Conservation (phyloP, 2,797 vertebrate genomes). For the Clarias fuscus region DNA sequence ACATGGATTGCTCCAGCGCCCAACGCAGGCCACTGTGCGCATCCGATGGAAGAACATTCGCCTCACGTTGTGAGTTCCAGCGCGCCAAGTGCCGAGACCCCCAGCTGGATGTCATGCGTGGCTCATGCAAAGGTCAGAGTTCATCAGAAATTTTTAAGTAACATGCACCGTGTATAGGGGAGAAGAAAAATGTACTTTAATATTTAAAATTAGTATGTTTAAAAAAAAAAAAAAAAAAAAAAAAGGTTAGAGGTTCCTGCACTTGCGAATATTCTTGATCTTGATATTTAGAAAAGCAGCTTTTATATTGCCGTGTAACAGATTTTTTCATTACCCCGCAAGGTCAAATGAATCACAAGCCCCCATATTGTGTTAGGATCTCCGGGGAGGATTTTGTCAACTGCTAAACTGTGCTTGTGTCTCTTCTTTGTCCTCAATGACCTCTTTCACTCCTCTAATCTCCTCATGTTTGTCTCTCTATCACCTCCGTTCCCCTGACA, state of each 20-base stretch:
- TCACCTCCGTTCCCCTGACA: slow-evolving; percentile 31
- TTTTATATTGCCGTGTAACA: not conserved
- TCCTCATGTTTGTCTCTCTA: not conserved
- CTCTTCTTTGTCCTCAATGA: slow-evolving; percentile 1
- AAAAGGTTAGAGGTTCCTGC: not conserved
- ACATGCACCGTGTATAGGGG: no score
- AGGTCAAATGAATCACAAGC: slow-evolving; percentile 67
- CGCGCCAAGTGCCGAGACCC: slow-evolving; percentile 96
- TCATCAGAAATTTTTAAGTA: slow-evolving; percentile 69
- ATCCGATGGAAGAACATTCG: slow-evolving; percentile 93
- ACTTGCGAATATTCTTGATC: not conserved
- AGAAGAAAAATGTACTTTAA: not conserved
- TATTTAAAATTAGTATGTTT: no score
- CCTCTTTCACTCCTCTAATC: slow-evolving; percentile 12
- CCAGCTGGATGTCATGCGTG: slow-evolving; percentile 89
- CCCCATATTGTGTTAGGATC: slow-evolving; percentile 62
- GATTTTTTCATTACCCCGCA: slow-evolving; percentile 8
- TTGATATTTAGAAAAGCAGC: not conserved
- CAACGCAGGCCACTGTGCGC: slow-evolving; percentile 90
- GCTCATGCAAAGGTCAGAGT: slow-evolving; percentile 94
- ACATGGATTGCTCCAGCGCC: slow-evolving; percentile 83
- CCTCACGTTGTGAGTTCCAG: slow-evolving; percentile 93
- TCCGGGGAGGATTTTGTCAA: slow-evolving; percentile 53
- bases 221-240: no score
- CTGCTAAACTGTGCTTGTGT: not conserved